These are phyloP conservation scores for Cyphomyrus plagiostoma DNA, from an alignment of 2,113 vertebrate genomes.

Conservation along the genomic window DNA sequence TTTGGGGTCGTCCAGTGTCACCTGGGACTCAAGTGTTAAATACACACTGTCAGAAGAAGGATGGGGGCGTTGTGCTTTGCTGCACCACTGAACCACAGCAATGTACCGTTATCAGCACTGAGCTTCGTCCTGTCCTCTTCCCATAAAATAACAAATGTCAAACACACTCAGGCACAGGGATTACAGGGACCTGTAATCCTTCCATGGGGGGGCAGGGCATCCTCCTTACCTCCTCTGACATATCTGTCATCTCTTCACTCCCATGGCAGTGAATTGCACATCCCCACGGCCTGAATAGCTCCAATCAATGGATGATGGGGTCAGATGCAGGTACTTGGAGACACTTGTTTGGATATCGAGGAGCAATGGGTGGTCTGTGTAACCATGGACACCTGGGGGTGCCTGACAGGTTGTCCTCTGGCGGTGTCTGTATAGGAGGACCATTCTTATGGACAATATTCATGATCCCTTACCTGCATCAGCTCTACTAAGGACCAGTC, in stretches of 20 bases:
- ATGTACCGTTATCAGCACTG: neutral
- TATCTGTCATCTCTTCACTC: neutral
- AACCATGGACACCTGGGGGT: neutral
- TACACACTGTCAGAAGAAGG: neutral
- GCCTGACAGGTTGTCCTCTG: neutral
- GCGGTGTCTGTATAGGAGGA: neutral
- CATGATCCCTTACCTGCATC: neutral
- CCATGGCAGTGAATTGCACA: neutral
- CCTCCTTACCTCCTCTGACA: neutral
- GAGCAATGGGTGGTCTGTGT: neutral
- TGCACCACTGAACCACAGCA: neutral
- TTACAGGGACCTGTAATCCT: neutral
- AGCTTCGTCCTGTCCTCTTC: neutral
- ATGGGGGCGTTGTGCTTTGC: neutral
- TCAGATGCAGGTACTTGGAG: neutral
- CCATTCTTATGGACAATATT: neutral
- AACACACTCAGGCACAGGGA: neutral
- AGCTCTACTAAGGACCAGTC: neutral
- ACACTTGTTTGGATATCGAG: neutral
- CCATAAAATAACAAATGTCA: neutral
- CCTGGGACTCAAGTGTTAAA: neutral
- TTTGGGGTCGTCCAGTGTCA: neutral
- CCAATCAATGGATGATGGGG: neutral
- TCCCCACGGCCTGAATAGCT: neutral
- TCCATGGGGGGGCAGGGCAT: neutral